Conservation (phyloP, 30 jellyfish, hydroid and myxozoan species). For the Pelagia noctiluca region DNA sequence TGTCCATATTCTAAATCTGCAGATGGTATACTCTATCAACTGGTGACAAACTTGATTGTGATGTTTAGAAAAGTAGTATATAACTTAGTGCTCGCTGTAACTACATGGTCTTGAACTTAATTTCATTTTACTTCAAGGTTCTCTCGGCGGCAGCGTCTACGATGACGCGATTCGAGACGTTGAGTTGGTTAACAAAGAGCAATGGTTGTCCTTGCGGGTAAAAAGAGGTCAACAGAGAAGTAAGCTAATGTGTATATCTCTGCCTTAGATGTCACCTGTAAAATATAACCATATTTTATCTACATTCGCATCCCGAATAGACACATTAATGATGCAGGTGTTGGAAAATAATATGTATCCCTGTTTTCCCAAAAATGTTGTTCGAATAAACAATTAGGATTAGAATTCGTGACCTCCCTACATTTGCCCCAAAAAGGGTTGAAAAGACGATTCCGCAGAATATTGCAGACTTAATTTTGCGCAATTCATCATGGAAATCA, state of each 20-base stretch:
- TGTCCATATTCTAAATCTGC: neutral
- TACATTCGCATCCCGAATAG: too few relatives aligned
- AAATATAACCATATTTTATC: too few relatives aligned
- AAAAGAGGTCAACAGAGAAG: constrained; percentile 54
- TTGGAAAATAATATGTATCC: too few relatives aligned
- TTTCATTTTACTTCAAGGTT: constrained; percentile 29
- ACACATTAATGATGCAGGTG: too few relatives aligned
- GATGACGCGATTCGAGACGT: constrained; percentile 63
- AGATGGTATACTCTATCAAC: neutral
- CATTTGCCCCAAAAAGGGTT: too few relatives aligned
- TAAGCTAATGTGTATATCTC: constrained; percentile 57
- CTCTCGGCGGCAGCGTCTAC: constrained; percentile 48
- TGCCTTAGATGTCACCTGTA: too few relatives aligned
- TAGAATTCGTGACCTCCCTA: too few relatives aligned
- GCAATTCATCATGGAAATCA: too few relatives aligned
- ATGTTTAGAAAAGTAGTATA: neutral
- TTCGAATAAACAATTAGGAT: too few relatives aligned
- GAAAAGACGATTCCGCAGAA: too few relatives aligned
- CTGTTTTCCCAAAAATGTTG: too few relatives aligned
- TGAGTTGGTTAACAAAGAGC: constrained; percentile 54
- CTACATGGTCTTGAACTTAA: neutral
- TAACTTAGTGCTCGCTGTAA: neutral
- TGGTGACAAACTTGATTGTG: neutral
- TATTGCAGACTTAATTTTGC: too few relatives aligned
- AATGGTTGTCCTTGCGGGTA: constrained; percentile 70